phyloP scores from a whole-genome alignment of 64 coral and sea anemone species.

The Astreopora myriophthalma region DNA sequence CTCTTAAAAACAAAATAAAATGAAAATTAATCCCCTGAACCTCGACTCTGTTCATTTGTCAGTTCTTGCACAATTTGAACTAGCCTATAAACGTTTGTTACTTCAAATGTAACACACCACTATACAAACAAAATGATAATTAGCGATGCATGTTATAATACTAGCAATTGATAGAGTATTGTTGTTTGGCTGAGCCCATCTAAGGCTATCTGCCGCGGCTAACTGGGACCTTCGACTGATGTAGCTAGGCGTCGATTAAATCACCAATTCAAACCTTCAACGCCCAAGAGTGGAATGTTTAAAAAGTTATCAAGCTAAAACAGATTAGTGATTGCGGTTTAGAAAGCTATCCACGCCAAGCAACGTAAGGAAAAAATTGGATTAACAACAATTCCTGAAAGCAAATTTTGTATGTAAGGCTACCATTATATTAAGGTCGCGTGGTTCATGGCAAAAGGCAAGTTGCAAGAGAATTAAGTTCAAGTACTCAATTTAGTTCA shows the following conservation, averaged over 20 bases:
- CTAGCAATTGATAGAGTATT: not conserved
- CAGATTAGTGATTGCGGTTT: constrained; percentile 35
- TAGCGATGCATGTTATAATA: not conserved
- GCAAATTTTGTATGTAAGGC: not conserved
- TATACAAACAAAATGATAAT: not conserved
- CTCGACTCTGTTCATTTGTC: too few relatives aligned
- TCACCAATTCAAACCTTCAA: not conserved
- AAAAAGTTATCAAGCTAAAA: constrained; percentile 31
- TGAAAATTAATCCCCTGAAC: too few relatives aligned
- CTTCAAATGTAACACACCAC: not conserved
- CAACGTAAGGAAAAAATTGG: not conserved
- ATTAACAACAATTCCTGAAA: not conserved
- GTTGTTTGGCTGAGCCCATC: not conserved
- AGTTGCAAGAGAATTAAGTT: too few relatives aligned
- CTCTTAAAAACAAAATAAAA: too few relatives aligned
- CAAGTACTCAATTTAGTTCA: not conserved
- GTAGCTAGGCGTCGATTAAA: not conserved
- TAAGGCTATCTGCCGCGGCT: not conserved
- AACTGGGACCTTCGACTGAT: too few relatives aligned
- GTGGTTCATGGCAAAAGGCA: too few relatives aligned
- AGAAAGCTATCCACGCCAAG: not conserved
- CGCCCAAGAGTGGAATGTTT: constrained; percentile 24
- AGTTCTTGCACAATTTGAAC: too few relatives aligned
- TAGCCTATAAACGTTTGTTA: too few relatives aligned
- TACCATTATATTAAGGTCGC: not conserved